These are phyloP conservation scores for Caenorhabditis sp. DNA, from an alignment of 2,888 invertebrate species.

Conservation along the genomic window DNA sequence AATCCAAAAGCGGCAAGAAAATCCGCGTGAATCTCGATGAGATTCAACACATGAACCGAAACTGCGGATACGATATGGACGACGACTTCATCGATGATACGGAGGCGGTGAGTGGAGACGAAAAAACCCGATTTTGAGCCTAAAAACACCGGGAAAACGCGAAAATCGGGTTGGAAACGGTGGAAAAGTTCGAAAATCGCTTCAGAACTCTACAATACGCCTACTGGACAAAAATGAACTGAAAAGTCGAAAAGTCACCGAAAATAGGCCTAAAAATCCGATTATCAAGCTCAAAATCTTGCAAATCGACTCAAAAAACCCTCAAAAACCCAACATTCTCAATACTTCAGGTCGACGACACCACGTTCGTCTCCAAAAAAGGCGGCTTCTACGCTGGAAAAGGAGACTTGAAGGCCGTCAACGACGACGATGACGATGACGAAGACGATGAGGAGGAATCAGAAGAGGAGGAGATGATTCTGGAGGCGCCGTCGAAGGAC, in stretches of 20 bases:
- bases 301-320: background rate
- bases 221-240: too few species aligned
- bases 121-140: background rate
- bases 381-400: constrained; percentile 90
- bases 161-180: too few species aligned
- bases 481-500: too few species aligned
- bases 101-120: constrained; percentile 61
- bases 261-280: background rate
- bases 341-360: constrained; percentile 20
- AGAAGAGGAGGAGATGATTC: background rate
- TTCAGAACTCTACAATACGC: too few species aligned
- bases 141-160: too few species aligned
- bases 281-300: background rate
- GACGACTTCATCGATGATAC: constrained; percentile 74
- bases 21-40: constrained; percentile 41
- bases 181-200: too few species aligned
- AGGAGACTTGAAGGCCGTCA: constrained; percentile 93
- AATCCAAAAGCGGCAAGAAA: constrained; percentile 49
- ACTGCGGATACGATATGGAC: constrained; percentile 68
- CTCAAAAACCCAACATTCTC: background rate
- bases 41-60: constrained; percentile 40
- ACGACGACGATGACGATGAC: constrained; percentile 90
- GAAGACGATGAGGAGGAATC: constrained; percentile 30
- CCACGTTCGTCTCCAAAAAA: background rate
- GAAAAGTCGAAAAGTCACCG: too few species aligned